Percentiles rank a stretch among this genome's conserved stretches.
phyloP scores from a whole-genome alignment of 64 coral and sea anemone genomes.

The Catalaphyllia jardinei region DNA sequence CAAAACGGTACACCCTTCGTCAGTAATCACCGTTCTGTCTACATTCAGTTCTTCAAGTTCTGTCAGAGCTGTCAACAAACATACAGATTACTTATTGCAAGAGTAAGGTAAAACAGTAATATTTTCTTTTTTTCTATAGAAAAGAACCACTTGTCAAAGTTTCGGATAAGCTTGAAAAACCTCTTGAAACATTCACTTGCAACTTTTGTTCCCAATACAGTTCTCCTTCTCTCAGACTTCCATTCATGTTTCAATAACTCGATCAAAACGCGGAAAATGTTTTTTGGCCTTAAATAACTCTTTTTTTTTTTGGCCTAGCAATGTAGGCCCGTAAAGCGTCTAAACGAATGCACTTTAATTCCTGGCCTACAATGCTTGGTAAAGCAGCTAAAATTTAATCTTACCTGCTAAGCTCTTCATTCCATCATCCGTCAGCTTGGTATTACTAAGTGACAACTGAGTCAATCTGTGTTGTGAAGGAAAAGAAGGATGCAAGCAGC shows the following conservation, averaged over 20 bases:
- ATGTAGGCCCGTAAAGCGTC: too few species aligned
- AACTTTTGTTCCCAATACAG: too few species aligned
- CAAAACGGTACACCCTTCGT: slow-evolving; percentile 68
- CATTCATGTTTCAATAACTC: too few species aligned
- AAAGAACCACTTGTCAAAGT: background rate
- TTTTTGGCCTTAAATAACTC: too few species aligned
- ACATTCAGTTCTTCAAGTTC: slow-evolving; percentile 79
- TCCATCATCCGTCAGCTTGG: slow-evolving; percentile 79
- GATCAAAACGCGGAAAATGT: too few species aligned
- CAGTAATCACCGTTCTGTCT: slow-evolving; percentile 74
- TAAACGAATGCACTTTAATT: too few species aligned
- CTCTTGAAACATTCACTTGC: background rate
- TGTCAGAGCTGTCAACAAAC: slow-evolving; percentile 51
- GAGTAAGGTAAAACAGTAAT: background rate
- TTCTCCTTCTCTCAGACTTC: too few species aligned
- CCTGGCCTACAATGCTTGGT: too few species aligned
- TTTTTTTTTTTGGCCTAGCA: too few species aligned
- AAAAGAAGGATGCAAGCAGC: background rate
- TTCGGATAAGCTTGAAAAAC: background rate
- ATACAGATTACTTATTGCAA: background rate
- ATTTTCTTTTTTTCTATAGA: background rate
- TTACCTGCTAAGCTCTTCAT: slow-evolving; percentile 53
- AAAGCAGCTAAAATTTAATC: background rate
- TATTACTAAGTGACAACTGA: slow-evolving; percentile 84
- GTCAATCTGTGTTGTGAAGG: slow-evolving; percentile 53